These are phyloP conservation scores for Microcaecilia unicolor DNA, from an alignment of 2,797 vertebrate genomes.

Conservation along the genomic window DNA sequence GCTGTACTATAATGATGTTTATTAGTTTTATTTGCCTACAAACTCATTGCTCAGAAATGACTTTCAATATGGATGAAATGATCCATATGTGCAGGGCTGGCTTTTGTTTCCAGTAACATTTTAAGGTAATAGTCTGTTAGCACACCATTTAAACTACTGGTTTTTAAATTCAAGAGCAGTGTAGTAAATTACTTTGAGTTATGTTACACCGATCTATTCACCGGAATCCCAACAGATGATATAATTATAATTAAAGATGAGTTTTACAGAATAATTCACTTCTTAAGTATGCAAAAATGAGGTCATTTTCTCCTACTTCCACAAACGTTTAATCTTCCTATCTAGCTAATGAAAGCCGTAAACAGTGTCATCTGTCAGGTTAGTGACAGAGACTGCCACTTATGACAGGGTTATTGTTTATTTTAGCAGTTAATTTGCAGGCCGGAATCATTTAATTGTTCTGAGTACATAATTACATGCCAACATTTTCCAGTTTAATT, in stretches of 20 bases:
- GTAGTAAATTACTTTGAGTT: constrained; percentile 5
- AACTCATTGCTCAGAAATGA: constrained; percentile 10
- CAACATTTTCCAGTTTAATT: constrained; percentile 69
- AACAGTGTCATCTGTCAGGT: constrained; percentile 41
- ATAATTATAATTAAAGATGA: constrained; percentile 44
- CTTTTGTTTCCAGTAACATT: constrained; percentile 11
- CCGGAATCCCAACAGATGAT: constrained; percentile 35
- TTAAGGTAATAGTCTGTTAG: constrained; percentile 7
- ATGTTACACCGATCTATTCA: constrained; percentile 9
- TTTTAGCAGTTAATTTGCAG: constrained; percentile 73
- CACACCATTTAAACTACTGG: constrained; percentile 1
- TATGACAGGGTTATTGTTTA: constrained; percentile 59
- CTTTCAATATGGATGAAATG: constrained; percentile 39
- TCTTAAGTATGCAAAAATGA: constrained; percentile 39
- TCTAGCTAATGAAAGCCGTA: constrained; percentile 44
- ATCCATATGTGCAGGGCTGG: constrained; percentile 18
- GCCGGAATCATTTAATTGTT: constrained; percentile 66
- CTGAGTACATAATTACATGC: constrained; percentile 69
- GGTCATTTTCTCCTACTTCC: constrained; percentile 39
- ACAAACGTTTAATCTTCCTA: constrained; percentile 48
- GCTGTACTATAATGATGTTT: not conserved
- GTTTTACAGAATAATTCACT: constrained; percentile 46
- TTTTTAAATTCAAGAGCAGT: constrained; percentile 14
- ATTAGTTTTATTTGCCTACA: constrained; percentile 19
- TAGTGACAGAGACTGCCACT: constrained; percentile 45